Conservation (phyloP, 1,140 invertebrate species). For the Ectropis grisescens region DNA sequence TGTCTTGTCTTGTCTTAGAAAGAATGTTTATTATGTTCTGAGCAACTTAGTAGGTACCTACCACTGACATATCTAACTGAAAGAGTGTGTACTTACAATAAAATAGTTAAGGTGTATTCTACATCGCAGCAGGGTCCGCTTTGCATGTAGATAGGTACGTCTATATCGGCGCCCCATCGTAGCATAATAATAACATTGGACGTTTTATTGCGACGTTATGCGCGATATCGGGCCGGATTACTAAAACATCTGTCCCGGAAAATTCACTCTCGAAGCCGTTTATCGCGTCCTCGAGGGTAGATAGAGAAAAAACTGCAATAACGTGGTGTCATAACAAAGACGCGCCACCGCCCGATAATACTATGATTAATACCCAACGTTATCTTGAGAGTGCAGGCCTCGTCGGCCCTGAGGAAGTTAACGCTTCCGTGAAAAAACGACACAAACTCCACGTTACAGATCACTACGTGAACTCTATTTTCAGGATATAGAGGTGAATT, state of each 20-base stretch:
- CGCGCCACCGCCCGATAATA: conserved; percentile 59
- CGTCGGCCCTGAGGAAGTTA: conserved; percentile 26
- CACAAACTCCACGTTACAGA: too few relatives aligned
- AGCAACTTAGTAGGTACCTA: too few relatives aligned
- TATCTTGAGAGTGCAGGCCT: conserved; percentile 65
- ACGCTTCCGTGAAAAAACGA: too few relatives aligned
- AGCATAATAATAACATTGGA: conserved; percentile 36
- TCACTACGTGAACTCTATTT: conserved; percentile 2
- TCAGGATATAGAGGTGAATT: not conserved
- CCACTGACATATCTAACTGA: too few relatives aligned
- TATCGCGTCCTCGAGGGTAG: conserved; percentile 53
- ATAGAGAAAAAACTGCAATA: conserved; percentile 66
- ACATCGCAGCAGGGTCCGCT: too few relatives aligned
- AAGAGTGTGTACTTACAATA: too few relatives aligned
- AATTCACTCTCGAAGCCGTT: conserved; percentile 60
- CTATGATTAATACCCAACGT: conserved; percentile 66
- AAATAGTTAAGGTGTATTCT: too few relatives aligned
- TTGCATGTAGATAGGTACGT: too few relatives aligned
- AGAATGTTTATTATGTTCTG: too few relatives aligned
- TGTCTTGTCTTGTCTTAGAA: too few relatives aligned
- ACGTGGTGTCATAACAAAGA: conserved; percentile 65
- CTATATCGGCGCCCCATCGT: conserved; percentile 1
- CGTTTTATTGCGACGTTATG: conserved; percentile 37
- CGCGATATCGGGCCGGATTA: conserved; percentile 42
- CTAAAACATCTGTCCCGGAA: conserved; percentile 67